Base-by-base conservation (phyloP, 1,140 invertebrate species). In the Phymastichus coffea region DNA sequence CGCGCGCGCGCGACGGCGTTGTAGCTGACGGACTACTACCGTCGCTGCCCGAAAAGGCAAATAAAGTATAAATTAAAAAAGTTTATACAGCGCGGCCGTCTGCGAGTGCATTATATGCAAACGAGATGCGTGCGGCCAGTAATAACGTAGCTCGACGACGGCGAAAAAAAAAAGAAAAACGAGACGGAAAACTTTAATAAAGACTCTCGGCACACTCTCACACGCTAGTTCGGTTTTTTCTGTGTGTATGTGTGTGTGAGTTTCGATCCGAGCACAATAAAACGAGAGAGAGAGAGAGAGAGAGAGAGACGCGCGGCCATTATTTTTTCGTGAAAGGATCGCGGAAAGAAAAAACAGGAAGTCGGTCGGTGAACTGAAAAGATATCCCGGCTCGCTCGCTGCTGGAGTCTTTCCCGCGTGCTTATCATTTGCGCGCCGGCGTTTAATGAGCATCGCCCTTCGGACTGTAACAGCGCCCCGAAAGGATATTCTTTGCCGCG, bases 381-480 rank as follows among this genome's bases (percentile, higher is more conserved):
- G n/a, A n/a, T n/a, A n/a, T n/a, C n/a, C n/a, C n/a, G n/a, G n/a
- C n/a, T n/a, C n/a, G n/a, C n/a, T n/a, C n/a, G n/a, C n/a, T n/a
- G n/a, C n/a, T n/a, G n/a, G 17, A 28, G 51, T 23, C 26, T 25
- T 33, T 30, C 25, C 33, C 17, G 23, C 40, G 28, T 35, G 58
- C 47, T 55, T 63, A 64, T 59, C 60, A 49, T 63, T 63, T 63
- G 56, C 48, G 53, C 43, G n/a, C n/a, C n/a, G n/a, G n/a, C n/a
- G 53, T 58, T 61, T 67, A 67, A 67, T 64, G 63, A 67, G 65
- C 63, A 61, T 62, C 41, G 41, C 3, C 40, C 15, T 8, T 17
- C 15, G 40, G n/a, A n/a, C n/a, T n/a, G n/a, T n/a, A n/a, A n/a
- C n/a, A n/a, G n/a, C n/a, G n/a, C n/a, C n/a, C n/a, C n/a, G n/a